Percentiles rank a stretch among this genome's conserved stretches.
Evolutionary conservation across 2,888 invertebrate species (phyloP).

Genomic region (Epistrophella euchroma): DNA sequence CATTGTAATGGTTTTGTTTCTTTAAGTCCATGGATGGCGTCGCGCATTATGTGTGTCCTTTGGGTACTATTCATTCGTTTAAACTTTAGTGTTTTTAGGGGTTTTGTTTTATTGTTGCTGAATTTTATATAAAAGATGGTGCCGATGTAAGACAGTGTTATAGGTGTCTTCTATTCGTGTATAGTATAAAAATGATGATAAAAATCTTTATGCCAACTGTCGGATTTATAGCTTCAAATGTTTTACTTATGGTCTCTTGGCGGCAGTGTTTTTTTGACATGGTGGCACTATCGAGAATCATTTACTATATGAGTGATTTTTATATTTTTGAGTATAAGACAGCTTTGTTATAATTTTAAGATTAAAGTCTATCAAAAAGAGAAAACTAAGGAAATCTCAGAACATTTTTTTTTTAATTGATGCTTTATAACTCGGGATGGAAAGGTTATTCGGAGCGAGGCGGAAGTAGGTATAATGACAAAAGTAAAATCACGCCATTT

Average conservation of each 20-base stretch:
- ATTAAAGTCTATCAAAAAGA: too few relatives aligned
- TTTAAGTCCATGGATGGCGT: background rate
- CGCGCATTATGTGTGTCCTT: slow-evolving; percentile 23
- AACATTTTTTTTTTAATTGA: too few relatives aligned
- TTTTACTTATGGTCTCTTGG: slow-evolving; percentile 41
- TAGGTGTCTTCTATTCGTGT: background rate
- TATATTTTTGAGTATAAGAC: too few relatives aligned
- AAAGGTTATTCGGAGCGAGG: too few relatives aligned
- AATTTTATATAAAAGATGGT: background rate
- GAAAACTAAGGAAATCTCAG: too few relatives aligned
- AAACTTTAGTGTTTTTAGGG: background rate
- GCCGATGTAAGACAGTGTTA: slow-evolving; percentile 7
- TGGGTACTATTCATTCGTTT: slow-evolving; percentile 30
- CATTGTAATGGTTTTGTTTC: slow-evolving; percentile 25
- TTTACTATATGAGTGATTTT: background rate
- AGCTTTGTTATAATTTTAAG: too few relatives aligned
- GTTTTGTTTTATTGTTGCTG: slow-evolving; percentile 2
- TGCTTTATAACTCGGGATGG: too few relatives aligned
- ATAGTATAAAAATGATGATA: background rate
- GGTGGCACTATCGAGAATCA: slow-evolving; percentile 46
- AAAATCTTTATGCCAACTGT: slow-evolving; percentile 3
- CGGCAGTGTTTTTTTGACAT: slow-evolving; percentile 14
- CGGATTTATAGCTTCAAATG: slow-evolving; percentile 47
- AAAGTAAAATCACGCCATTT: too few relatives aligned
- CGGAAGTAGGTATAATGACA: too few relatives aligned